Percentiles rank a stretch among this genome's conserved stretches.
These are phyloP conservation scores for Carlito syrichta DNA, from an alignment of 2,113 vertebrate species.

Conservation along the genomic window DNA sequence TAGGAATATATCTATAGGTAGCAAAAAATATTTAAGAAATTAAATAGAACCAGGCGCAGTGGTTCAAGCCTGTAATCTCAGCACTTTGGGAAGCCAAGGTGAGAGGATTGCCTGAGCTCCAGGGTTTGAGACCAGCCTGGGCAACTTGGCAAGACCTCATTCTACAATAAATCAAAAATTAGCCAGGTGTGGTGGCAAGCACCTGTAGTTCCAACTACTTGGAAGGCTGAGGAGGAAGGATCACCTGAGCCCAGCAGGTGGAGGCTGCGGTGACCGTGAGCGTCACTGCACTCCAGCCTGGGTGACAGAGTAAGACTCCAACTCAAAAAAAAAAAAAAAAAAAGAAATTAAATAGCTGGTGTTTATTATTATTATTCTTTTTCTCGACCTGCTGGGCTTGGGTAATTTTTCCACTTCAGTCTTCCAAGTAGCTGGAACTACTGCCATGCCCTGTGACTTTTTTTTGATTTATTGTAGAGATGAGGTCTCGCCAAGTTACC, in stretches of 20 bases:
- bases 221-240: neutral
- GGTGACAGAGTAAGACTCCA: neutral
- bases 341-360: too few species aligned
- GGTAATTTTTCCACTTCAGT: too few species aligned
- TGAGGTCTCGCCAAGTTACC: too few species aligned
- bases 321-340: neutral
- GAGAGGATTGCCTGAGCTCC: fast-evolving
- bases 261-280: neutral
- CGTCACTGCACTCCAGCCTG: neutral
- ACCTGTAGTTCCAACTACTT: neutral
- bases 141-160: neutral
- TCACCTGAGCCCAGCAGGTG: neutral
- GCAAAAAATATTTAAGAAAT: neutral
- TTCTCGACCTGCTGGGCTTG: too few species aligned
- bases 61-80: neutral
- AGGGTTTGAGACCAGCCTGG: neutral
- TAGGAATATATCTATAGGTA: neutral
- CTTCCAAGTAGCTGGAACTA: too few species aligned
- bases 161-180: neutral
- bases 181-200: neutral
- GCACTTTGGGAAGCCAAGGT: neutral
- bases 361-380: too few species aligned
- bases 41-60: neutral
- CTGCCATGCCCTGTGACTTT: too few species aligned
- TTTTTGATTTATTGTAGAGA: too few species aligned